Conservation (phyloP, 2,113 vertebrate genomes). For the Bujurquina vittata region DNA sequence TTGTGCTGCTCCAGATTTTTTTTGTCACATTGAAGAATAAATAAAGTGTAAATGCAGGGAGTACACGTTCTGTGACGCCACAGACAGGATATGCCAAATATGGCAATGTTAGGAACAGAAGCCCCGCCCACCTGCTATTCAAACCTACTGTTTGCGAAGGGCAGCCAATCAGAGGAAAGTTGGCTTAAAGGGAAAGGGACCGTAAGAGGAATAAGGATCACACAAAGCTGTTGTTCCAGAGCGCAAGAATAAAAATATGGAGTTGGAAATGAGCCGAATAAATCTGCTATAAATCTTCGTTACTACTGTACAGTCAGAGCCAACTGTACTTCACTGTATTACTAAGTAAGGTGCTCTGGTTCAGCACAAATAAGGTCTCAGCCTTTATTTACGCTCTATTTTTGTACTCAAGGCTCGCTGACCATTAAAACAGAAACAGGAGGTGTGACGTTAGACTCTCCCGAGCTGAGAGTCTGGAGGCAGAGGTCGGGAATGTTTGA, state of each 20-base stretch:
- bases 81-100: not conserved
- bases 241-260: too few relatives aligned
- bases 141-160: not conserved
- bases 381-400: too few relatives aligned
- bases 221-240: not conserved
- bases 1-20: too few relatives aligned
- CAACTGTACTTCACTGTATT: not conserved
- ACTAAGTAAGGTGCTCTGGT: accelerated
- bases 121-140: not conserved
- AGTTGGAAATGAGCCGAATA: too few relatives aligned
- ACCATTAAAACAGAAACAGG: not conserved
- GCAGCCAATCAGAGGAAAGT: not conserved
- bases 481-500: not conserved
- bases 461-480: not conserved
- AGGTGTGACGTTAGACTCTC: not conserved
- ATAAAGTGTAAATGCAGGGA: not conserved
- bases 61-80: accelerated
- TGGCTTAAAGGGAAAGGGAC: too few relatives aligned
- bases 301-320: too few relatives aligned
- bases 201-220: too few relatives aligned
- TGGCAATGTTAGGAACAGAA: not conserved
- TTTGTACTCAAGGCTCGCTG: too few relatives aligned
- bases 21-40: too few relatives aligned
- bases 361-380: too few relatives aligned
- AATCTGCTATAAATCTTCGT: too few relatives aligned